phyloP scores from a whole-genome alignment of 2,888 invertebrate species.

The Colostygia pectinataria region DNA sequence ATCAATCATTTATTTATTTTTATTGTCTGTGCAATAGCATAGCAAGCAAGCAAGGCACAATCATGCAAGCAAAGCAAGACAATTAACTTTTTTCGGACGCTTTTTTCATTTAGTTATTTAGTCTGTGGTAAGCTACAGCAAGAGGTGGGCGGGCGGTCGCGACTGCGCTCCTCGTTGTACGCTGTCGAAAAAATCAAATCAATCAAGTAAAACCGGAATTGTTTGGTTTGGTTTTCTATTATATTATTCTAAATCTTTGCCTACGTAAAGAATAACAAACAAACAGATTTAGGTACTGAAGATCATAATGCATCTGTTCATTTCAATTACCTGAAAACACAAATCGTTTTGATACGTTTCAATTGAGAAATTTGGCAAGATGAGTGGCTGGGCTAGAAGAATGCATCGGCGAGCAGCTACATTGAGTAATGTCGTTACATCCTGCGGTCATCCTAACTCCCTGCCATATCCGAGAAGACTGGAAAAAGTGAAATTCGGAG shows the following conservation, averaged over 20 bases:
- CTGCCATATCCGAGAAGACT: slow-evolving; percentile 92
- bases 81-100: background rate
- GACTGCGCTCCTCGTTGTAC: slow-evolving; percentile 21
- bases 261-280: background rate
- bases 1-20: no score
- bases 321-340: slow-evolving; percentile 31
- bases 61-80: background rate
- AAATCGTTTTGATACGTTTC: slow-evolving; percentile 27
- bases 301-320: slow-evolving; percentile 38
- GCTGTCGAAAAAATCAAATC: slow-evolving; percentile 22
- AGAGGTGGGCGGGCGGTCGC: slow-evolving; percentile 26
- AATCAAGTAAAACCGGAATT: background rate
- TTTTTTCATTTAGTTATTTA: background rate
- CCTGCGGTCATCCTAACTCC: slow-evolving; percentile 92
- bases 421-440: slow-evolving; percentile 94
- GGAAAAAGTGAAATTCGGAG: slow-evolving; percentile 97
- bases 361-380: slow-evolving; percentile 61
- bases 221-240: no score
- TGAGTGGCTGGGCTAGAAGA: slow-evolving; percentile 96
- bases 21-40: no score
- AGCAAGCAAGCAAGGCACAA: no score
- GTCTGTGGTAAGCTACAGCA: slow-evolving; percentile 30
- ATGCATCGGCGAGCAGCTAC: slow-evolving; percentile 96
- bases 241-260: no score
- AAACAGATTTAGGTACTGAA: slow-evolving; percentile 16